phyloP scores from a whole-genome alignment of 2,113 vertebrate species.

The Ascaphus truei region DNA sequence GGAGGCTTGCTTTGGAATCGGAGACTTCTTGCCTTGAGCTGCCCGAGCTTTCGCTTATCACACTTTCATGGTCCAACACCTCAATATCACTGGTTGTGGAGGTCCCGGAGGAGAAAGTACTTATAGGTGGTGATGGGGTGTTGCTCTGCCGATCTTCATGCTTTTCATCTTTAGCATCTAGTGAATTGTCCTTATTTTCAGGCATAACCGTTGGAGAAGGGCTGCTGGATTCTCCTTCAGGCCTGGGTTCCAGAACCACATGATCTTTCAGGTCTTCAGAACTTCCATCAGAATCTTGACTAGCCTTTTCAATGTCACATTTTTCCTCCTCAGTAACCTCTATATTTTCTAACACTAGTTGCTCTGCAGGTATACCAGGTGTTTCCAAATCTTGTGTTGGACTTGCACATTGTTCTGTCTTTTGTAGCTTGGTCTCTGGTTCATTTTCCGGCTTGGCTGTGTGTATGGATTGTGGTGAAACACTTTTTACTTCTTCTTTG shows the following conservation, averaged over 20 bases:
- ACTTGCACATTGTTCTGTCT: slow-evolving; percentile 38
- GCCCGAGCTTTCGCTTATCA: slow-evolving; percentile 93
- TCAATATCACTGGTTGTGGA: slow-evolving; percentile 98
- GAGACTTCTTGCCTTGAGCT: slow-evolving; percentile 88
- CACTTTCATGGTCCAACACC: slow-evolving; percentile 95
- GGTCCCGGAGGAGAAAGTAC: slow-evolving; percentile 94
- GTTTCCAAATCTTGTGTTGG: slow-evolving; percentile 32
- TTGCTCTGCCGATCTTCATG: slow-evolving; percentile 90
- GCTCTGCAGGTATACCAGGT: neutral
- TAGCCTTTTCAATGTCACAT: slow-evolving; percentile 26
- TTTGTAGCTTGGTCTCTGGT: slow-evolving; percentile 41
- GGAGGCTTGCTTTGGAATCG: slow-evolving; percentile 84
- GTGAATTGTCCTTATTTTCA: slow-evolving; percentile 63
- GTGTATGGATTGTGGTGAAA: slow-evolving; percentile 48
- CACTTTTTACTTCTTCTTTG: slow-evolving; percentile 69
- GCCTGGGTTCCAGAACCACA: slow-evolving; percentile 33
- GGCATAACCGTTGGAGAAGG: slow-evolving; percentile 46
- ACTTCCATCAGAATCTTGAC: slow-evolving; percentile 36
- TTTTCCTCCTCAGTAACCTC: slow-evolving; percentile 34
- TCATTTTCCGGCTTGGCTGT: slow-evolving; percentile 38
- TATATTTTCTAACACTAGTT: neutral
- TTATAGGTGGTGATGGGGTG: slow-evolving; percentile 91
- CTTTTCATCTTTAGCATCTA: slow-evolving; percentile 83
- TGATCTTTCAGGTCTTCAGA: slow-evolving; percentile 44
- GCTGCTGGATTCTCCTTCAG: slow-evolving; percentile 9